Base-by-base conservation (phyloP, 2,797 vertebrate species). In the Xiphorhynchus erythropygius region DNA sequence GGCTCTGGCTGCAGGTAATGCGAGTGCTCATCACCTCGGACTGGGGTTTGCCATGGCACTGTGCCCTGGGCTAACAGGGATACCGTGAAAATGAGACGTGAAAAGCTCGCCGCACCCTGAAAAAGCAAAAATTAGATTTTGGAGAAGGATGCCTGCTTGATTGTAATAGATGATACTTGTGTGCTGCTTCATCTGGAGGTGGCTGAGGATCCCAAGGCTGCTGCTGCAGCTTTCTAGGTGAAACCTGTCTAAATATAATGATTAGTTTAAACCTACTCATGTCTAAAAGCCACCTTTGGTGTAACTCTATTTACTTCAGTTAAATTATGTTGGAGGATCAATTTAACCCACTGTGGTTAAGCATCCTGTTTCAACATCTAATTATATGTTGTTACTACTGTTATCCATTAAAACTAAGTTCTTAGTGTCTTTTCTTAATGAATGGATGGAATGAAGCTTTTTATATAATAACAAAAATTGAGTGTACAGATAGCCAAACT, bases 1-100 rank as follows among this genome's bases (percentile, higher is more conserved):
- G 4, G 98, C 98, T 49, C 97, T 98, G 77, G 98, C 99, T 39
- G 98, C 99, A 98, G 98, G 99, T 99, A 92, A 91, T 14, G 80
- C 67, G 47, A 41, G n/a, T 33, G 53, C 44, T 82, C 33, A 4
- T 73, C 53, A 1, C 28, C 42, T 55, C 16, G 16, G 41, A 25
- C 83, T 46, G 56, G 28, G 63, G 23, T 39, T 83, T 84, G 81
- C 81, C 44, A 15, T 60, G 85, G 68, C 82, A 28, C 65, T 77
- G 67, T 9, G 5, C 70, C 7, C 46, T 84, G 90, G 89, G 74
- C 90, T 83, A 78, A 33, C 70, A 24, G 6, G 28, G 94, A 7
- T 68, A 17, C 71, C 62, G 53, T 70, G 91, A 95, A 87, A 93
- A 88, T 74, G 74, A 65, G 88, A 84, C 19, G 0, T 42, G 83